Evolutionary conservation across 2,888 invertebrate genomes (phyloP).

Genomic region (Ectobius pallidus): DNA sequence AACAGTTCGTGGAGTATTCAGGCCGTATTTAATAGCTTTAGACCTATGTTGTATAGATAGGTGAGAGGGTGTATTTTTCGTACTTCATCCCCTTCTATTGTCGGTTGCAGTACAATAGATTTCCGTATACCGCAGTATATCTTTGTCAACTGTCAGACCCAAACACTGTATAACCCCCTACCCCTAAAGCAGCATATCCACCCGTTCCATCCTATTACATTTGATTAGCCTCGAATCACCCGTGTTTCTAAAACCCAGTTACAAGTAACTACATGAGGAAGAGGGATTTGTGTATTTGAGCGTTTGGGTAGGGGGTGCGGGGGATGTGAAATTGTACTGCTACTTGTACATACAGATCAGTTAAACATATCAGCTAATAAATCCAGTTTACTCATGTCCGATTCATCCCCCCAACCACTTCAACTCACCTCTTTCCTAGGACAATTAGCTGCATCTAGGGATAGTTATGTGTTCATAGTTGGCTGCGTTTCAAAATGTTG

Average conservation of each 20-base stretch:
- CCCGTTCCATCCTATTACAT: slow-evolving; percentile 11
- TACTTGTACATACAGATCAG: not conserved
- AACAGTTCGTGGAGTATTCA: too few relatives aligned
- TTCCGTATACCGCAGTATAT: slow-evolving; percentile 9
- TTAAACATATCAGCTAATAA: not conserved
- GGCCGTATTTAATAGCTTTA: too few relatives aligned
- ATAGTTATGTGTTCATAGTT: not conserved
- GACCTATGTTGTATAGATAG: too few relatives aligned
- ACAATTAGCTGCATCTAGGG: too few relatives aligned
- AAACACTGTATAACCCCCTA: not conserved
- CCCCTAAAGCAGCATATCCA: too few relatives aligned
- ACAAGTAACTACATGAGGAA: not conserved
- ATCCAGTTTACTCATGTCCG: not conserved
- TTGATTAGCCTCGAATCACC: slow-evolving; percentile 18
- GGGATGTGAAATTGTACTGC: not conserved
- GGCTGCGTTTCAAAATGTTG: not conserved
- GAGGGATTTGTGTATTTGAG: not conserved
- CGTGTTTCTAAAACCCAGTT: slow-evolving; percentile 4
- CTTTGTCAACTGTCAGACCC: not conserved
- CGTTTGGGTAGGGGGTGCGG: not conserved
- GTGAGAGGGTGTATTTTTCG: too few relatives aligned
- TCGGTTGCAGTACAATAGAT: slow-evolving; percentile 2
- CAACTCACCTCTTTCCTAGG: not conserved
- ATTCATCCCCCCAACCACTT: not conserved
- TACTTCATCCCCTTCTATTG: not conserved